Percentiles rank a stretch among this genome's conserved stretches.
Evolutionary conservation across 2,113 vertebrate genomes (phyloP).

Genomic region (Notechis scutatus): DNA sequence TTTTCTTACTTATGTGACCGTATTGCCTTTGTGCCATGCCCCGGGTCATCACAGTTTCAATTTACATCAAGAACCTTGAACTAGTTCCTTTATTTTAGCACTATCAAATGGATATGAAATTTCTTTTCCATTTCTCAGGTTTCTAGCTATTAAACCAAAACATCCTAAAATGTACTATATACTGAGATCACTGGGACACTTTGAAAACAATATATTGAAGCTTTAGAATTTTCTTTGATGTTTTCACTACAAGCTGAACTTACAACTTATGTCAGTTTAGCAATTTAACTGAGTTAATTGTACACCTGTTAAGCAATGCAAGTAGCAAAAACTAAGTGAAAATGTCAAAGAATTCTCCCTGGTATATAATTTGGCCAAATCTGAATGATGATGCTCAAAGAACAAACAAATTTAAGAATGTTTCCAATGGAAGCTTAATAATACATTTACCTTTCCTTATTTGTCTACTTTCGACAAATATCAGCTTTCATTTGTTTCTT

Average conservation of each 20-base stretch:
- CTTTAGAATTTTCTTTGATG: not conserved
- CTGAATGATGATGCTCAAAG: not conserved
- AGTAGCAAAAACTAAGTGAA: not conserved
- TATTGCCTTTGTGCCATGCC: too few species aligned
- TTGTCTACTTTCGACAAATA: not conserved
- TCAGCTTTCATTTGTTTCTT: not conserved
- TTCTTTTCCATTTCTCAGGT: not conserved
- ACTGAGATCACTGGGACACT: not conserved
- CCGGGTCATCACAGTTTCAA: not conserved
- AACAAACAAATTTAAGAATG: not conserved
- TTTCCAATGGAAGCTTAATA: not conserved
- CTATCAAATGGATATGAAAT: not conserved
- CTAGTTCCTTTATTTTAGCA: not conserved
- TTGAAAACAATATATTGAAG: not conserved
- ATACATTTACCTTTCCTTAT: not conserved
- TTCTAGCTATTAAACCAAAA: not conserved
- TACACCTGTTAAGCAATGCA: not conserved
- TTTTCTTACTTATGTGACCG: too few species aligned
- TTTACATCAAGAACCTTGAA: not conserved
- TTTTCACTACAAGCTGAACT: not conserved
- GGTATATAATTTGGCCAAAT: not conserved
- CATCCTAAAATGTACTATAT: slow-evolving; percentile 1
- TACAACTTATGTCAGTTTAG: not conserved
- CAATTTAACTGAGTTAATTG: not conserved
- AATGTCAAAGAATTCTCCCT: not conserved